A percentile compares a stretch with the other conserved stretches of the same genome.
phyloP scores from a whole-genome alignment of 1,140 invertebrate species.

The Drosophila subobscura region DNA sequence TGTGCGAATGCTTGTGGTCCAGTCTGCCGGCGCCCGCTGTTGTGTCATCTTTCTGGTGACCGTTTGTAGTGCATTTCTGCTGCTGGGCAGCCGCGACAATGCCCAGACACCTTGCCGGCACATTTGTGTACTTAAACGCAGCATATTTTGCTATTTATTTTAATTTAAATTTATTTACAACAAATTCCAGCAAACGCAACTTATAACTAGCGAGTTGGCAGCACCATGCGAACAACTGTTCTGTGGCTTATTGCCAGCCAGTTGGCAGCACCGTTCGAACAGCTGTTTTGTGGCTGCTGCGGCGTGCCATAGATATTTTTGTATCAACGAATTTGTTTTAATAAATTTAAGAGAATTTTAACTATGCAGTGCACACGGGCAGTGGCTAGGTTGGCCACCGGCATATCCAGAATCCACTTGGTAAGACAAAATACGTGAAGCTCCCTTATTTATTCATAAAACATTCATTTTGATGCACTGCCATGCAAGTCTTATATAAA shows the following conservation, averaged over 20 bases:
- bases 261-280: conserved; percentile 43
- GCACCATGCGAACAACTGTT: conserved; percentile 30
- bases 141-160: conserved; percentile 28
- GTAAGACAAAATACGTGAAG: conserved; percentile 11
- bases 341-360: conserved; percentile 25
- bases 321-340: conserved; percentile 45
- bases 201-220: conserved; percentile 24
- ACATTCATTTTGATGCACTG: background rate
- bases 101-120: conserved; percentile 31
- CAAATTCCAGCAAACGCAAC: background rate
- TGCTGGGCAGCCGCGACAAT: background rate
- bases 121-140: conserved; percentile 49
- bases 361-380: conserved; percentile 68
- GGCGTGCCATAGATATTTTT: conserved; percentile 42
- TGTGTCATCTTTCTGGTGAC: conserved; percentile 57
- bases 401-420: conserved; percentile 18
- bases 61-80: conserved; percentile 7
- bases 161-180: conserved; percentile 23
- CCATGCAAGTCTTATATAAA: conserved; percentile 68
- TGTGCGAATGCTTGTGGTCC: conserved; percentile 41
- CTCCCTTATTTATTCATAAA: background rate
- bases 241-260: background rate
- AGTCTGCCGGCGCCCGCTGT: conserved; percentile 47
- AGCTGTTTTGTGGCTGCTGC: conserved; percentile 41
- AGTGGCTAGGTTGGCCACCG: conserved; percentile 35